Conservation (phyloP, 2,888 invertebrate species). For the Thereva unica region DNA sequence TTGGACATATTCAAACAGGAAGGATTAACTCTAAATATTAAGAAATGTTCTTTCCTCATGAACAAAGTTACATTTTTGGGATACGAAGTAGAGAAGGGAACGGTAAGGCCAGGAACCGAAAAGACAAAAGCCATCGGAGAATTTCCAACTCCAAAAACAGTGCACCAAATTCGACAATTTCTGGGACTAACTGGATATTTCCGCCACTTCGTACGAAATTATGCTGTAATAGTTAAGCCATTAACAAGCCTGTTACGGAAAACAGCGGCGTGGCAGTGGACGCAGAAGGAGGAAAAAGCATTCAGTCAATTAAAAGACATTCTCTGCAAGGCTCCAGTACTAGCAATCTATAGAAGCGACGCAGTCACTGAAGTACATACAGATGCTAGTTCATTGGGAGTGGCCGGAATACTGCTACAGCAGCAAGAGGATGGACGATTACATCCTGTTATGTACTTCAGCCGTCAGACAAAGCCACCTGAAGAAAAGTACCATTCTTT, state of each 20-base stretch:
- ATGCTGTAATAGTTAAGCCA: conserved; percentile 9
- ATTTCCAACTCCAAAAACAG: conserved; percentile 41
- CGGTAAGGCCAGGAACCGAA: conserved; percentile 43
- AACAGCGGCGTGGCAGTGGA: neutral
- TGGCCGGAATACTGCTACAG: conserved; percentile 46
- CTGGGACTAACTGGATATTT: conserved; percentile 44
- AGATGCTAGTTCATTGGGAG: conserved; percentile 43
- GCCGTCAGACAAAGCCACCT: conserved; percentile 46
- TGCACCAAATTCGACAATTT: conserved; percentile 46
- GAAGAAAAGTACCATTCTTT: conserved; percentile 47
- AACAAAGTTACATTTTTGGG: conserved; percentile 44
- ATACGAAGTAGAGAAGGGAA: conserved; percentile 43
- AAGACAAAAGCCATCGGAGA: conserved; percentile 45
- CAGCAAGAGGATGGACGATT: conserved; percentile 40
- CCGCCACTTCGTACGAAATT: conserved; percentile 9
- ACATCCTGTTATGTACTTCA: conserved; percentile 47
- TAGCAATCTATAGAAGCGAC: conserved; percentile 4
- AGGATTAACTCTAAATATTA: conserved; percentile 31
- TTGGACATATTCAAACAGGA: conserved; percentile 20
- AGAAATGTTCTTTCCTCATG: conserved; percentile 43
- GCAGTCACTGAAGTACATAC: conserved; percentile 36
- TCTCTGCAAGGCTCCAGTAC: neutral
- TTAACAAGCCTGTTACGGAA: conserved; percentile 8
- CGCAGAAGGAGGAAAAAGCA: neutral
- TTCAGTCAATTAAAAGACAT: conserved; percentile 1